These are phyloP conservation scores for Philereme vetulata DNA, from an alignment of 2,888 invertebrate species.

Conservation along the genomic window DNA sequence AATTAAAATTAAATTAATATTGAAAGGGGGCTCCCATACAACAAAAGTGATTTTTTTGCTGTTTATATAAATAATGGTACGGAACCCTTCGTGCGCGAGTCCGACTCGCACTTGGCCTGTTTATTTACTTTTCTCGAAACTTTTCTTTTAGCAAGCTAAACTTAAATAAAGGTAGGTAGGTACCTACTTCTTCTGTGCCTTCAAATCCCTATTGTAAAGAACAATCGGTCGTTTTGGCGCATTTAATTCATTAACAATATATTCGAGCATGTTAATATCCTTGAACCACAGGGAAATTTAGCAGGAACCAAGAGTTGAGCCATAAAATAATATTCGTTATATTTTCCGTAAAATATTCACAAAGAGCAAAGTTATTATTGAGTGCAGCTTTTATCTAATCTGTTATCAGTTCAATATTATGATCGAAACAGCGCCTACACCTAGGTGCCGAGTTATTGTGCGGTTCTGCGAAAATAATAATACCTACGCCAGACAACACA, in stretches of 20 bases:
- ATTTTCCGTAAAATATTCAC: slow-evolving; percentile 36
- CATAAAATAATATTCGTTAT: slow-evolving; percentile 29
- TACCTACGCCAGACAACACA: slow-evolving; percentile 28
- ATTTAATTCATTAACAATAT: too few relatives aligned
- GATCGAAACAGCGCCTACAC: slow-evolving; percentile 62
- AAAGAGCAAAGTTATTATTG: slow-evolving; percentile 56
- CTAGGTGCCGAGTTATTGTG: slow-evolving; percentile 48
- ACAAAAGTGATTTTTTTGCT: too few relatives aligned
- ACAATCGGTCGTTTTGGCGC: too few relatives aligned
- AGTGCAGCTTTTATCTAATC: slow-evolving; percentile 75
- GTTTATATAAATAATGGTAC: too few relatives aligned
- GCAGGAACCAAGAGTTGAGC: neutral
- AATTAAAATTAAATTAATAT: too few relatives aligned
- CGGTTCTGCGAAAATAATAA: slow-evolving; percentile 46
- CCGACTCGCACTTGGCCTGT: too few relatives aligned
- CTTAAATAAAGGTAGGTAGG: too few relatives aligned
- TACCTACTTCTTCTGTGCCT: too few relatives aligned
- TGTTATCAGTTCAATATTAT: slow-evolving; percentile 75
- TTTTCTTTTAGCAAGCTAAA: slow-evolving; percentile 19
- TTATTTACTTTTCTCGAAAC: slow-evolving; percentile 33
- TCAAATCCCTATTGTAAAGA: too few relatives aligned
- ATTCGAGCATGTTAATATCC: neutral
- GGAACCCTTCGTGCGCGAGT: too few relatives aligned
- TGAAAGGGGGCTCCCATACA: too few relatives aligned
- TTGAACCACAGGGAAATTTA: neutral